Evolutionary conservation across 2,113 vertebrate genomes (phyloP), one percentile per base, ranked within the genome.

Genomic region (Nothocercus nigrocapillus): DNA sequence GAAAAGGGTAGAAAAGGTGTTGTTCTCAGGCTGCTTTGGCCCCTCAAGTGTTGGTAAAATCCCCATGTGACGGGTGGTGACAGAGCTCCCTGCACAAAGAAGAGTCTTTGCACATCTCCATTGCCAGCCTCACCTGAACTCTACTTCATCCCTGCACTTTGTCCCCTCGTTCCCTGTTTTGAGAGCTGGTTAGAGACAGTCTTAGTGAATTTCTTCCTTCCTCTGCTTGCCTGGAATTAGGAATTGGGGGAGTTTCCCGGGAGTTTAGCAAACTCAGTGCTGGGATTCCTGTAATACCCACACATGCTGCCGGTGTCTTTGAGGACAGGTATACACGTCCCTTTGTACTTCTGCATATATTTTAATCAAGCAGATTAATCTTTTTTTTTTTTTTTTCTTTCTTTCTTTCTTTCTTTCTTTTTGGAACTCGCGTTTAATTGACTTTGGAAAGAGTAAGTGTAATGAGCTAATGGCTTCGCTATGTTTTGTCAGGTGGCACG

Each of bases 201-300:
- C 32, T 49, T 49, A 49, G 21, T 9, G 49, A 22, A 49, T 49
- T 49, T 49, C 49, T 58, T 44, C n/a, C n/a, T 27, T 89, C 59
- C 32, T 21, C 15, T 21, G 0, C 1, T 1, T 40, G 20, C 8
- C 63, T 22, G 20, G 54, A 24, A 47, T 2, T 15, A 14, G 10
- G 67, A 45, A 69, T 47, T 7, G 56, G 44, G 9, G 44, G 21
- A 44, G 62, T 27, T 82, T 22, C 6, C 40, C 4, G 4, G 13
- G 58, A 0, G 0, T 67, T 76, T 36, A 25, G 1, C 72, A 80
- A 42, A 25, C 53, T 63, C 0, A 0, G 53, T 8, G 0, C 67
- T 87, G 54, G n/a, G 24, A 6, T 84, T 70, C 56, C 78, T 58
- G 18, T 27, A 51, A 30, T 5, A 34, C 0, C 0, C 6, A 56